Conservation (phyloP, 1,140 invertebrate species). For the Phortica variegata region DNA sequence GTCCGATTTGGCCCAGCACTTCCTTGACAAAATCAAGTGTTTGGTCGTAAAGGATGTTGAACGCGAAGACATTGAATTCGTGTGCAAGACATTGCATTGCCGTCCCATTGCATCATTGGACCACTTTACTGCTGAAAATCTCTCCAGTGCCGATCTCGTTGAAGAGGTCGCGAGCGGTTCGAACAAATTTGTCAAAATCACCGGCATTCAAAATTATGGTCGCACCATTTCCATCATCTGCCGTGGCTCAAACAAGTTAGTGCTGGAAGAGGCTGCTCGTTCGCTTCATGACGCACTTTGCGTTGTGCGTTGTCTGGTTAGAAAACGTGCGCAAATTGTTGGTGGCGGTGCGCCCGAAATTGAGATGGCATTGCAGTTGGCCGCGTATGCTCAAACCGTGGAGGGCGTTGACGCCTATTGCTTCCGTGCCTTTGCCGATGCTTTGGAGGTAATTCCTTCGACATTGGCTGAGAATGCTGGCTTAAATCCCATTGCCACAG, state of each 20-base stretch:
- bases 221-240: conserved; percentile 92
- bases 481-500: conserved; percentile 95
- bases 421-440: conserved; percentile 90
- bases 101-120: conserved; percentile 97
- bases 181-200: conserved; percentile 93
- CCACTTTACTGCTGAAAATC: conserved; percentile 91
- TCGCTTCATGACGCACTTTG: conserved; percentile 98
- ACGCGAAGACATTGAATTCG: conserved; percentile 95
- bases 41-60: conserved; percentile 99
- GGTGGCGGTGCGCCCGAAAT: conserved; percentile 98
- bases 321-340: conserved; percentile 85
- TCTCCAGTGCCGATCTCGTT: conserved; percentile 90
- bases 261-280: conserved; percentile 91
- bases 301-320: conserved; percentile 95
- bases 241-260: conserved; percentile 95
- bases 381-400: conserved; percentile 78
- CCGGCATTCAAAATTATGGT: conserved; percentile 85
- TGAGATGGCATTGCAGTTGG: conserved; percentile 84
- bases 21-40: conserved; percentile 98
- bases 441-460: conserved; percentile 94
- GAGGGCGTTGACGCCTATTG: conserved; percentile 94
- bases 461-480: conserved; percentile 99
- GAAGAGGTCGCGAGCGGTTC: conserved; percentile 90
- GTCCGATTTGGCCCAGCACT: conserved; percentile 95
- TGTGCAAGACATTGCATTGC: conserved; percentile 94